phyloP scores from a whole-genome alignment of 2,113 vertebrate genomes.

The Columbina picui region DNA sequence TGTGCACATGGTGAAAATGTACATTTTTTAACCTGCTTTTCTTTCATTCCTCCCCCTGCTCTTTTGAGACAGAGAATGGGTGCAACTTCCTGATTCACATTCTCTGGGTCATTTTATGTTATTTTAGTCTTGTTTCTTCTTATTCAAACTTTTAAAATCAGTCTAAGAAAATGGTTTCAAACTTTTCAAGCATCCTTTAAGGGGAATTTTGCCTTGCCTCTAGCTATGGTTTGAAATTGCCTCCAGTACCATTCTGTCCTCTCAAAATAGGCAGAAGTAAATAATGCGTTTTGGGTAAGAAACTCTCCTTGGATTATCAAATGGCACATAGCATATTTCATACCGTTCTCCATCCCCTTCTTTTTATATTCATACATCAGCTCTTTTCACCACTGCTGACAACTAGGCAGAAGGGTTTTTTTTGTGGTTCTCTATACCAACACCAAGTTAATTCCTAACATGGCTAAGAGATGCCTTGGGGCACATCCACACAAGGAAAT shows the following conservation, averaged over 20 bases:
- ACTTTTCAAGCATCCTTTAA: not conserved
- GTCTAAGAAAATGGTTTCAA: not conserved
- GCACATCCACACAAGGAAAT: fast-evolving
- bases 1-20: not conserved
- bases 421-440: not conserved
- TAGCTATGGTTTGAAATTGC: not conserved
- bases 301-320: not conserved
- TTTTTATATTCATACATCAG: not conserved
- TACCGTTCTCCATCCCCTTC: not conserved
- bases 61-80: not conserved
- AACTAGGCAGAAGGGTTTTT: not conserved
- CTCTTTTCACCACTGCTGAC: not conserved
- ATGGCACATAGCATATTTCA: not conserved
- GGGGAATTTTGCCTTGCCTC: not conserved
- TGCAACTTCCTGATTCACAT: not conserved
- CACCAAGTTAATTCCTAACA: not conserved
- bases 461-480: not conserved
- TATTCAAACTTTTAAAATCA: not conserved
- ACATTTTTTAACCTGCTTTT: not conserved
- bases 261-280: not conserved
- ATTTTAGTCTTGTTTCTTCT: not conserved
- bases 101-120: not conserved
- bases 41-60: not conserved
- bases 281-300: not conserved
- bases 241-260: not conserved